These are phyloP conservation scores for Monochamus alternatus DNA, from an alignment of 2,888 invertebrate species.

Conservation along the genomic window DNA sequence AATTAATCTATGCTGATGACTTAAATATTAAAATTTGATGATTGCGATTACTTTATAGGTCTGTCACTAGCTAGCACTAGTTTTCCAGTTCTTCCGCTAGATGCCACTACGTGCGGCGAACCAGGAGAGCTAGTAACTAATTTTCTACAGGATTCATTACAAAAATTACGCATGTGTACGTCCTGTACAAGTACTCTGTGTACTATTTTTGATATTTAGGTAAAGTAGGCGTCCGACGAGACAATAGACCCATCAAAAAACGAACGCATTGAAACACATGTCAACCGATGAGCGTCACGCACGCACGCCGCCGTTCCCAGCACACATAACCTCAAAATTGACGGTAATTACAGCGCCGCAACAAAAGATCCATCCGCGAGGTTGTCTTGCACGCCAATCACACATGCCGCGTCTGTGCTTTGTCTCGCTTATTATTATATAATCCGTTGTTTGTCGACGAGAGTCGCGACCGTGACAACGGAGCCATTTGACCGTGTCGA, in stretches of 20 bases:
- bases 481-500: constrained; percentile 29
- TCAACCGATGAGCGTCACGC: constrained; percentile 51
- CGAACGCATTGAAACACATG: constrained; percentile 50
- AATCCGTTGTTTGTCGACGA: constrained; percentile 41
- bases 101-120: too few relatives aligned
- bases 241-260: constrained; percentile 37
- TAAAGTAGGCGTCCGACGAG: not conserved
- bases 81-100: too few relatives aligned
- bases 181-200: too few relatives aligned
- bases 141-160: too few relatives aligned
- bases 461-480: constrained; percentile 45
- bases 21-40: too few relatives aligned
- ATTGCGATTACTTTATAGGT: too few relatives aligned
- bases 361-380: constrained; percentile 51
- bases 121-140: too few relatives aligned
- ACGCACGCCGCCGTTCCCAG: constrained; percentile 49
- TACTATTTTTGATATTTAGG: not conserved
- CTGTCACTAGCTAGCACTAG: too few relatives aligned
- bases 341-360: constrained; percentile 48
- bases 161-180: too few relatives aligned
- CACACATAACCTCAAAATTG: constrained; percentile 53
- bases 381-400: constrained; percentile 53
- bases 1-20: too few relatives aligned
- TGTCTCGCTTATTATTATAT: constrained; percentile 51
- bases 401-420: constrained; percentile 44